These are phyloP conservation scores for Sesia apiformis DNA, from an alignment of 2,888 invertebrate species.

Conservation along the genomic window DNA sequence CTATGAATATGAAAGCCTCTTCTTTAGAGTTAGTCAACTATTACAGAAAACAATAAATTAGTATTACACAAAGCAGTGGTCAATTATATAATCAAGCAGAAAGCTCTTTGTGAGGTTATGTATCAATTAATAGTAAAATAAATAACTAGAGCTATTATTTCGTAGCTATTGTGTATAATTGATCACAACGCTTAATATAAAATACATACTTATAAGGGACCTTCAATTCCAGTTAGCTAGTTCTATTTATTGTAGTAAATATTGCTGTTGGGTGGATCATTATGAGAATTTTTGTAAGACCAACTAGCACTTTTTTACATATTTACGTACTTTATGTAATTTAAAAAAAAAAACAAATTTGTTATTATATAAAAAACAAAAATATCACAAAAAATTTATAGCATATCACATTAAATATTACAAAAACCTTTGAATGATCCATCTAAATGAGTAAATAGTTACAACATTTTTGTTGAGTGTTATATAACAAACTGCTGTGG, in stretches of 20 bases:
- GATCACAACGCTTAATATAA: conserved; percentile 59
- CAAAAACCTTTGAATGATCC: conserved; percentile 52
- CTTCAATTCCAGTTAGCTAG: conserved; percentile 74
- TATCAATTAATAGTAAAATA: background rate
- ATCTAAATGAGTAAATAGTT: conserved; percentile 53
- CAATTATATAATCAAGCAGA: conserved; percentile 36
- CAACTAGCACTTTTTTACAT: conserved; percentile 69
- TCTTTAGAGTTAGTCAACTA: conserved; percentile 68
- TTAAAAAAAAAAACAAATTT: conserved; percentile 38
- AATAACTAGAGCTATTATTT: background rate
- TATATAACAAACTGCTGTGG: conserved; percentile 55
- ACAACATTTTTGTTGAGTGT: conserved; percentile 67
- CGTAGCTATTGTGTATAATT: conserved; percentile 36
- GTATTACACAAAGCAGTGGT: conserved; percentile 64
- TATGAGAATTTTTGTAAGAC: conserved; percentile 56
- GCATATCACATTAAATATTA: conserved; percentile 59
- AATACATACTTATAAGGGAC: conserved; percentile 74
- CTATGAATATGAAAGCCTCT: conserved; percentile 69
- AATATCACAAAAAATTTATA: conserved; percentile 65
- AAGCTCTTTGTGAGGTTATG: background rate
- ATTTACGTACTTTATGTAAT: conserved; percentile 58
- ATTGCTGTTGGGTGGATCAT: conserved; percentile 60
- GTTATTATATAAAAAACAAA: conserved; percentile 57
- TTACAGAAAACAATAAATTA: conserved; percentile 67
- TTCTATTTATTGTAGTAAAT: conserved; percentile 70